Base-by-base conservation (phyloP, 2,797 vertebrate genomes). In the Phrynocephalus vlangalii region DNA sequence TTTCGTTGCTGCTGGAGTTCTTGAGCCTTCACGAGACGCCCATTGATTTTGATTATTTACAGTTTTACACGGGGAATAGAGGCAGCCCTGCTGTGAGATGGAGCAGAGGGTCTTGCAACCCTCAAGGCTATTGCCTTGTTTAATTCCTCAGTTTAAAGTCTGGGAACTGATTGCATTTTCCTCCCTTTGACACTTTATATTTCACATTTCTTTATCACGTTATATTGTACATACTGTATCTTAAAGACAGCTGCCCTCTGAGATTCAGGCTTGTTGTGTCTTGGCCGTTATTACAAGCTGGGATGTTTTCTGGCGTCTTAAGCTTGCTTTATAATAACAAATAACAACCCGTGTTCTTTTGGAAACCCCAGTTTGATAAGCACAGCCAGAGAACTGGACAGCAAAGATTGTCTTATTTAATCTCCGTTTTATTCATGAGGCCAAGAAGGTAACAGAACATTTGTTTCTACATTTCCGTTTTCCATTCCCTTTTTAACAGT, bases 21-120 rank as follows among this genome's bases (percentile, higher is more conserved):
- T 92, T 91, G 90, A 86, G 86, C 85, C 70, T 93, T 87, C 83
- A 91, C 92, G 87, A 93, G 94, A 93, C 85, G 92, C 93, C 93
- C 94, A 94, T 94, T 94, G 95, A 94, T 96, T 95, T 89, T 95
- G 94, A 94, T 96, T 96, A 95, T 96, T 96, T 95, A 95, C 93
- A 89, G 86, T 94, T 94, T 95, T 93, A 95, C 94, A 94, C 88
- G 87, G 91, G 87, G 87, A 92, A 82, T 78, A 67, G 81, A 94
- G 94, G 92, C 94, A 94, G 94, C 89, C 95, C 94, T 91, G 94
- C 95, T 95, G 95, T 93, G 95, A 20, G 0, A 93, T 73, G 94
- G 95, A 94, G 94, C 94, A 96, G 94, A 96, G 92, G 93, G 94
- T 90, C 91, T 70, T 93, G 91, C 84, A 24, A 91, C 95, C 95